Evolutionary conservation across 2,113 vertebrate species (phyloP), one percentile per base, ranked within the genome.

Genomic region (Varanus komodoensis): DNA sequence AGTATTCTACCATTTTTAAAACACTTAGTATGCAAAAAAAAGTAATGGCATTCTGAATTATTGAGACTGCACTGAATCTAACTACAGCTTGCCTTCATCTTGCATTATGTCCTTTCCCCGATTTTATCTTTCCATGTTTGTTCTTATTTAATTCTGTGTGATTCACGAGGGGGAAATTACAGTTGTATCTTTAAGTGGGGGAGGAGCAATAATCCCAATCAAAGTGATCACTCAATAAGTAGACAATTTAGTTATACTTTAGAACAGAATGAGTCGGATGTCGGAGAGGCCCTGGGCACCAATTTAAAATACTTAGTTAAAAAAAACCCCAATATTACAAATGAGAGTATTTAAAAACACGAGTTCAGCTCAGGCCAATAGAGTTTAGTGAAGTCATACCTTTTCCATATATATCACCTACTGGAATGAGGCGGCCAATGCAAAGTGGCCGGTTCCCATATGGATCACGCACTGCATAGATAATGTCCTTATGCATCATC

Each of bases 361-460:
- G 5, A 52, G 25, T 84, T 67, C 29, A 75, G 29, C 29, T 52
- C 8, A 50, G 34, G 21, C 50, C 75, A 54, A 1, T 5, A 50
- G 8, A n/a, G 57, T 84, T 84, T 34, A 52, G 19, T 48, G 7
- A 88, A 54, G n/a, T 6, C 44, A 96, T 97, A 98, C 98, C 97
- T 97, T 95, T 97, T 93, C 95, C 92, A 87, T 95, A 97, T 89
- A 99, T 97, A 95, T 98, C 98, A 52, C 98, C 98, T 85, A 98
- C 96, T 81, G 99, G 98, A 91, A 99, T 98, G 74, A 99, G 94
- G 11, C 98, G 98, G 69, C 99, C 99, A 23, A 99, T 98, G 96
- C 98, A 98, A 29, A 99, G 98, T 1, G 99, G 99, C 11, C 99
- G 98, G 92, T 99, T 99, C 87, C 99, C 99, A 44, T 99, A 99